Evolutionary conservation across 1,140 invertebrate genomes (phyloP).

Genomic region (Potamilus streckersoni): DNA sequence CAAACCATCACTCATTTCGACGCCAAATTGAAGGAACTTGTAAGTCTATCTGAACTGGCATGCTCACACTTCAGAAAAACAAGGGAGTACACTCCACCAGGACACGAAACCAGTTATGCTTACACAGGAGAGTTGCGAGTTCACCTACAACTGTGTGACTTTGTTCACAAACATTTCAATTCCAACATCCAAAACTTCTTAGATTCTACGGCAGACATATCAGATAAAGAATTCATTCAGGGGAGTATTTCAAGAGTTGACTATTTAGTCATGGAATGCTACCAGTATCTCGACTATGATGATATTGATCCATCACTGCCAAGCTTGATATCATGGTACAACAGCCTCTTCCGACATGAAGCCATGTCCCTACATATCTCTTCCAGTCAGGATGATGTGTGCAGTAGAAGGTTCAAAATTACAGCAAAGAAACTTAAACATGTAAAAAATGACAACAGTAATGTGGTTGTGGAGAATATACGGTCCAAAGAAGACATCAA

Average conservation of each 20-base stretch:
- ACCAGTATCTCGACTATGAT: slow-evolving; percentile 10
- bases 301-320: slow-evolving; percentile 8
- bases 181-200: slow-evolving; percentile 2
- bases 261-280: slow-evolving; percentile 32
- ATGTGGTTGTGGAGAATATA: slow-evolving; percentile 29
- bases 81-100: slow-evolving; percentile 25
- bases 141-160: slow-evolving; percentile 31
- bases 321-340: too few species aligned
- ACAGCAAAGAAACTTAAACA: slow-evolving; percentile 29
- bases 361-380: too few species aligned
- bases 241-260: slow-evolving; percentile 18
- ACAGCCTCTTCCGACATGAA: too few species aligned
- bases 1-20: slow-evolving; percentile 6
- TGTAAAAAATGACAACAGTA: slow-evolving; percentile 7
- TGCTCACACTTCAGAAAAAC: slow-evolving; percentile 31
- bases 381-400: slow-evolving; percentile 7
- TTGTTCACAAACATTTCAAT: slow-evolving; percentile 19
- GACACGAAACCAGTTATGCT: slow-evolving; percentile 18
- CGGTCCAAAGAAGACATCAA: slow-evolving; percentile 14
- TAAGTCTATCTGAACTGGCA: slow-evolving; percentile 16
- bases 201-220: slow-evolving; percentile 5
- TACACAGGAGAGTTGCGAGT: slow-evolving; percentile 30
- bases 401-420: slow-evolving; percentile 25
- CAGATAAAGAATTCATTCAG: slow-evolving; percentile 18
- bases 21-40: slow-evolving; percentile 8